Conservation (phyloP, 2,888 invertebrate genomes). For the Bembecia ichneumoniformis region DNA sequence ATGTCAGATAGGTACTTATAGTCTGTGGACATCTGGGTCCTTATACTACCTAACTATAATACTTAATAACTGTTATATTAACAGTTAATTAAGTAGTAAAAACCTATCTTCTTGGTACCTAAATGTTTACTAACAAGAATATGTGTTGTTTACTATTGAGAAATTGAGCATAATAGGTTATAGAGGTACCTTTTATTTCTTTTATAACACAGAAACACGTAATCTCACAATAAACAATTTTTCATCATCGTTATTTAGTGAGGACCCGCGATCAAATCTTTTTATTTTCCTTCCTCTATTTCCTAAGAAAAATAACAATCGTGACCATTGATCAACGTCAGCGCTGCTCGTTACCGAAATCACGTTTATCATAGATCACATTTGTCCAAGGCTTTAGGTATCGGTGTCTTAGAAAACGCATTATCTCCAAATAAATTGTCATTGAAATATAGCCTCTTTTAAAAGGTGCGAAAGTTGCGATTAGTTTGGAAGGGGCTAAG, state of each 20-base stretch:
- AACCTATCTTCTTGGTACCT: no score
- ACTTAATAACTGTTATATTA: no score
- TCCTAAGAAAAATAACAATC: slow-evolving; percentile 56
- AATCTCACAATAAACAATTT: slow-evolving; percentile 66
- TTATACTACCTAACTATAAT: no score
- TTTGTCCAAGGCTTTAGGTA: slow-evolving; percentile 62
- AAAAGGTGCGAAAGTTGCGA: slow-evolving; percentile 17
- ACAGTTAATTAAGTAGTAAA: no score
- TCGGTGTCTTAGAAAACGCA: slow-evolving; percentile 17
- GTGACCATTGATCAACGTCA: slow-evolving; percentile 53
- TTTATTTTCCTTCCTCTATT: slow-evolving; percentile 40
- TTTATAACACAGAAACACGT: slow-evolving; percentile 66
- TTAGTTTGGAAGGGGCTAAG: slow-evolving; percentile 17
- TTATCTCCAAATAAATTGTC: slow-evolving; percentile 15
- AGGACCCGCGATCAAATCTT: slow-evolving; percentile 47
- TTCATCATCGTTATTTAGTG: slow-evolving; percentile 61
- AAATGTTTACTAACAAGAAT: no score
- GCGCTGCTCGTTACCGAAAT: slow-evolving; percentile 64
- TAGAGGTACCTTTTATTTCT: slow-evolving; percentile 4
- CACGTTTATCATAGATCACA: slow-evolving; percentile 70
- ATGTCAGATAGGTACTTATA: no score
- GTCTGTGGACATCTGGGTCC: no score
- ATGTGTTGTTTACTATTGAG: no score
- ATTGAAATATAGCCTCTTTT: slow-evolving; percentile 22
- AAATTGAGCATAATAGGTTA: no score